Percentiles rank a stretch among this genome's conserved stretches.
These are phyloP conservation scores for Patagioenas fasciata DNA, from an alignment of 2,113 vertebrate genomes.

Conservation along the genomic window DNA sequence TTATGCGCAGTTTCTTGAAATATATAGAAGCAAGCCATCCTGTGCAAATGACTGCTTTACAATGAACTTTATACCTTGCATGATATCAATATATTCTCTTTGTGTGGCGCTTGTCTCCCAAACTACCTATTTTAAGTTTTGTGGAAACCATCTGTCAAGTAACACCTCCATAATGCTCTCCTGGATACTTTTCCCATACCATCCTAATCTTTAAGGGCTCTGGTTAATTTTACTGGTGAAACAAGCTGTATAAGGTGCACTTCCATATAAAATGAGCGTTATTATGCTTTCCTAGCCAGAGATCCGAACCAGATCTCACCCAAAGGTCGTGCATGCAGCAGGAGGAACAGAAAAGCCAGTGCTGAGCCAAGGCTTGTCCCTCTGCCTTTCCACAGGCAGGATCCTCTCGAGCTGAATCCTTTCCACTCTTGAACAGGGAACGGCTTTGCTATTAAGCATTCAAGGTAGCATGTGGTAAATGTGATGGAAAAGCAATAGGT, in stretches of 20 bases:
- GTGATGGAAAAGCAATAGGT: not conserved
- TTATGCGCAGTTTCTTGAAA: not conserved
- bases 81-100: not conserved
- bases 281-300: not conserved
- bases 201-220: not conserved
- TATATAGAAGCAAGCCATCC: not conserved
- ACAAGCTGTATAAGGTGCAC: not conserved
- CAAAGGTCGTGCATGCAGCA: not conserved
- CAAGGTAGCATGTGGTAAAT: not conserved
- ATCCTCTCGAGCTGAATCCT: rapidly evolving
- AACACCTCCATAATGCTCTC: not conserved
- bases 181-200: not conserved
- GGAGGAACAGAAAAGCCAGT: not conserved
- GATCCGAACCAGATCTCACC: not conserved
- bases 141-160: not conserved
- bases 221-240: not conserved
- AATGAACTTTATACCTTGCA: not conserved
- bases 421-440: not conserved
- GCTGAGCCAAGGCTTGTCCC: not conserved
- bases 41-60: not conserved
- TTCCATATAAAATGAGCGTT: not conserved
- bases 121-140: not conserved
- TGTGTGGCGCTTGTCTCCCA: not conserved
- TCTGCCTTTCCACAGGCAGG: not conserved
- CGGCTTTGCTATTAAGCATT: not conserved